phyloP scores from a whole-genome alignment of 2,888 invertebrate species.

The Gortyna flavago region DNA sequence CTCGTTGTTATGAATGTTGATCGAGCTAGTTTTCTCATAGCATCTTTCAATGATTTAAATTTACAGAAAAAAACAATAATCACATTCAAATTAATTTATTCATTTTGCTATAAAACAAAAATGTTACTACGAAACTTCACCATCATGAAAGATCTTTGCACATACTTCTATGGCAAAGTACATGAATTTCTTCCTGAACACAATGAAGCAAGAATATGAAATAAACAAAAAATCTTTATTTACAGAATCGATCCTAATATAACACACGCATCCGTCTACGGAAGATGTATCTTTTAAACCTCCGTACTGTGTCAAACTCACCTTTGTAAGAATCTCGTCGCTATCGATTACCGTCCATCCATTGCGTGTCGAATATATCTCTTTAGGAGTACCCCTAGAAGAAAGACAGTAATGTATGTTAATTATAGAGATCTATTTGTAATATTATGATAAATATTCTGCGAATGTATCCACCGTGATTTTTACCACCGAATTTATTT shows the following conservation, averaged over 20 bases:
- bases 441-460: slow-evolving; percentile 65
- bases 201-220: slow-evolving; percentile 48
- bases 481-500: slow-evolving; percentile 77
- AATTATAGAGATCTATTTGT: slow-evolving; percentile 18
- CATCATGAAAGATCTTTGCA: neutral
- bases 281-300: slow-evolving; percentile 66
- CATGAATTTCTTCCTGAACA: slow-evolving; percentile 17
- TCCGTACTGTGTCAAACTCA: slow-evolving; percentile 30
- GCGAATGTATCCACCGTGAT: slow-evolving; percentile 70
- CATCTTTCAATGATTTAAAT: neutral
- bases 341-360: neutral
- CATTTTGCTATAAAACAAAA: neutral
- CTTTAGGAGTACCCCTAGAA: neutral
- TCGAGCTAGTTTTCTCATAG: neutral
- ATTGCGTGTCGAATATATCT: slow-evolving; percentile 5
- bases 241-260: slow-evolving; percentile 67
- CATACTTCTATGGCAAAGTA: slow-evolving; percentile 9
- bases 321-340: slow-evolving; percentile 8
- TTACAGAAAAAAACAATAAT: neutral
- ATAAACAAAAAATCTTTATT: slow-evolving; percentile 69
- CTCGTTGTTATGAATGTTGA: neutral
- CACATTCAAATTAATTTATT: neutral
- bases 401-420: slow-evolving; percentile 47
- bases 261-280: slow-evolving; percentile 63
- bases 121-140: neutral